phyloP scores from a whole-genome alignment of 2,888 invertebrate genomes.

The Tetragonula carbonaria region DNA sequence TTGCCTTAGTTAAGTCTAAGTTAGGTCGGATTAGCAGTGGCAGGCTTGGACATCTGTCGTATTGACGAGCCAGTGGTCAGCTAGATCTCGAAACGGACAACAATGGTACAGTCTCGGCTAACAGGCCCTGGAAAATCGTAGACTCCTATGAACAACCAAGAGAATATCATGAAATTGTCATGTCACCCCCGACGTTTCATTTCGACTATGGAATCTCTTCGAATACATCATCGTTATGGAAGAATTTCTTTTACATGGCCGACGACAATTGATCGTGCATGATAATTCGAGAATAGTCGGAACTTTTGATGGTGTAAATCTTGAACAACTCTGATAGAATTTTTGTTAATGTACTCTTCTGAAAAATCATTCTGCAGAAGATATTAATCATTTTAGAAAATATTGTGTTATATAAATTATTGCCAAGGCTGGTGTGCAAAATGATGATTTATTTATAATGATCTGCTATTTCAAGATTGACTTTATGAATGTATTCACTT shows the following conservation, averaged over 20 bases:
- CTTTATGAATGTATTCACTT: neutral
- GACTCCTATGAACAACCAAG: conserved; percentile 1
- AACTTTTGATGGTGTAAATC: neutral
- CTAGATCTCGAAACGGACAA: conserved; percentile 81
- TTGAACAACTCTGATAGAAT: neutral
- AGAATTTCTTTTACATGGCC: neutral
- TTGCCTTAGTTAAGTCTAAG: conserved; percentile 79
- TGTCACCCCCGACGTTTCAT: conserved; percentile 58
- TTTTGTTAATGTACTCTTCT: neutral
- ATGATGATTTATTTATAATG: neutral
- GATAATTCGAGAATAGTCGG: neutral
- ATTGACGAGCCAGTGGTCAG: conserved; percentile 82
- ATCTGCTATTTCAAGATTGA: neutral
- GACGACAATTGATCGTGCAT: conserved; percentile 21
- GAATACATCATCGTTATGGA: neutral
- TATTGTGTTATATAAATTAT: neutral
- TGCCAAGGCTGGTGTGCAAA: neutral
- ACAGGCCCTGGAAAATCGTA: conserved; percentile 39
- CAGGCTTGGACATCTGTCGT: conserved; percentile 81
- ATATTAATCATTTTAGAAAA: too few species aligned
- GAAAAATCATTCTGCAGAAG: too few species aligned
- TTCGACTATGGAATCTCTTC: conserved; percentile 26
- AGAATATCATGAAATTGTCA: conserved; percentile 57
- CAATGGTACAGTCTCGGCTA: conserved; percentile 73
- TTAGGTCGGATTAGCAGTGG: conserved; percentile 82